phyloP scores from a whole-genome alignment of 2,113 vertebrate genomes.

The Ceratotherium simum region DNA sequence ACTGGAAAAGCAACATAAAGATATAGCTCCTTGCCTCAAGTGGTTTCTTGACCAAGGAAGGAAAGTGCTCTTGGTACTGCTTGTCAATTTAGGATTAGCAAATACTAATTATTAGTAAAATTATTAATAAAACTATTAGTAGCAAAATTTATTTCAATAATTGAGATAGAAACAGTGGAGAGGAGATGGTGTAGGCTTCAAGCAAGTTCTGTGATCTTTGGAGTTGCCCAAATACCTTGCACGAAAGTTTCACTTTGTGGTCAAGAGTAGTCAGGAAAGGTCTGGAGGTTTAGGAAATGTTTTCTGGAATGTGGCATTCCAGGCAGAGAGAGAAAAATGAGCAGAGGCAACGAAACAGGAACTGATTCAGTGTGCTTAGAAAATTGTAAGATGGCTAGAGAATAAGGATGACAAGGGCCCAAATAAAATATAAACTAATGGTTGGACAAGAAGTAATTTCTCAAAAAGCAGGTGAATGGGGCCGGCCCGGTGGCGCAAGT shows the following conservation, averaged over 20 bases:
- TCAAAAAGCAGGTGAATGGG: neutral
- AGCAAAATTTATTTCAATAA: neutral
- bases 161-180: neutral
- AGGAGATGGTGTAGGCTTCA: neutral
- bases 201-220: neutral
- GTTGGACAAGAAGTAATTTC: neutral
- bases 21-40: neutral
- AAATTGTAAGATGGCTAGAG: neutral
- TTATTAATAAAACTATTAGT: neutral
- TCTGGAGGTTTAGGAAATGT: neutral
- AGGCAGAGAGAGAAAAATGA: neutral
- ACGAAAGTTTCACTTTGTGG: no score
- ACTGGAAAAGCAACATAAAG: neutral
- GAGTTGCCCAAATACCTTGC: no score
- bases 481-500: no score
- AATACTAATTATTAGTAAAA: no score
- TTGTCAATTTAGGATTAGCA: no score
- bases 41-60: neutral
- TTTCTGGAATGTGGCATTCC: neutral
- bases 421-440: neutral
- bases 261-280: neutral
- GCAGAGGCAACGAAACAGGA: neutral
- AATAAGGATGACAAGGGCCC: neutral
- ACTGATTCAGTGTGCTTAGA: neutral
- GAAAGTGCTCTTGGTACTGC: neutral